A percentile compares a stretch with the other conserved stretches of the same genome.
These are phyloP conservation scores for Quadroppia sp. DNA, from an alignment of 2,888 invertebrate species.

Conservation along the genomic window DNA sequence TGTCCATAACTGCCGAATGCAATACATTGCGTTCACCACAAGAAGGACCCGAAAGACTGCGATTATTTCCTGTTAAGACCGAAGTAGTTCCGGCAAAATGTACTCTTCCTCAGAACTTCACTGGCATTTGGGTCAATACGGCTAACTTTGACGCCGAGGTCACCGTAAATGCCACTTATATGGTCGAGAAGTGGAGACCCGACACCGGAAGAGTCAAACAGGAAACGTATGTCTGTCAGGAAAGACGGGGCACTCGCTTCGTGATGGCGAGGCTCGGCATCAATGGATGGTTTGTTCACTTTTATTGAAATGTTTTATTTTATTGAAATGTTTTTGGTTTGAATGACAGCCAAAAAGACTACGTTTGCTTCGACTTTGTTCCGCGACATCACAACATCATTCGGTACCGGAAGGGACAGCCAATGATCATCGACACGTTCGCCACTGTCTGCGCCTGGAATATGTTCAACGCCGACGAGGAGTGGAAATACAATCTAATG, in stretches of 20 bases:
- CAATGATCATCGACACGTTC: constrained; percentile 83
- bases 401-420: constrained; percentile 65
- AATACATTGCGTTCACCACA: constrained; percentile 87
- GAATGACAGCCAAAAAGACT: constrained; percentile 80
- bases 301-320: constrained; percentile 1
- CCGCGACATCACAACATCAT: constrained; percentile 94
- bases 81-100: constrained; percentile 88
- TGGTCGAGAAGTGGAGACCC: constrained; percentile 90
- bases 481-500: constrained; percentile 82
- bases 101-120: constrained; percentile 84
- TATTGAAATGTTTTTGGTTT: not conserved
- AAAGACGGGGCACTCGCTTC: constrained; percentile 74
- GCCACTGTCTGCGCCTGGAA: constrained; percentile 93
- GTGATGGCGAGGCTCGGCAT: constrained; percentile 96
- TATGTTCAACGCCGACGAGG: constrained; percentile 74
- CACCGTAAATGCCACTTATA: constrained; percentile 89
- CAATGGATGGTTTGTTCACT: constrained; percentile 71
- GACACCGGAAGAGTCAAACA: constrained; percentile 77
- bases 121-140: constrained; percentile 94
- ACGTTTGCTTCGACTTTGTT: constrained; percentile 92
- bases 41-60: constrained; percentile 82
- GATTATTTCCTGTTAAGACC: constrained; percentile 65
- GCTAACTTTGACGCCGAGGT: constrained; percentile 94
- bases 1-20: constrained; percentile 89
- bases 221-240: constrained; percentile 86